These are phyloP conservation scores for Spodoptera litura DNA, from an alignment of 1,140 invertebrate species.

Conservation along the genomic window DNA sequence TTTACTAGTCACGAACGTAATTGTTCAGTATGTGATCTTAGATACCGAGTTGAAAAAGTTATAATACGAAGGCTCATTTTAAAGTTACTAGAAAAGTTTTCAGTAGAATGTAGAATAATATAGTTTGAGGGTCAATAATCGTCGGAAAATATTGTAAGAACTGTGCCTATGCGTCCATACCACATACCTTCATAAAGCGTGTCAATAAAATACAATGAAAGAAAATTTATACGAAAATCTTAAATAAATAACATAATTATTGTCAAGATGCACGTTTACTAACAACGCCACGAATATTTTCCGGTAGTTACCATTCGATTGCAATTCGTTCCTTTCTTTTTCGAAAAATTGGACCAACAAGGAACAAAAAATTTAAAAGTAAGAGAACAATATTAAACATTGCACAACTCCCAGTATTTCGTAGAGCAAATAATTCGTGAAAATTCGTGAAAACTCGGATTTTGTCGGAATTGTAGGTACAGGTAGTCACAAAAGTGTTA, in stretches of 20 bases:
- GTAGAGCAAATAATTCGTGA: not conserved
- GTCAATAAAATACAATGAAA: not conserved
- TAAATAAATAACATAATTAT: no score
- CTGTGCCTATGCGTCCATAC: not conserved
- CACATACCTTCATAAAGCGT: no score
- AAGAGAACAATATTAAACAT: not conserved
- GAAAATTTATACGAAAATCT: no score
- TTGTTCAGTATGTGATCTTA: no score
- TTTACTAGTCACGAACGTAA: no score
- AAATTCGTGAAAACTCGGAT: slow-evolving; percentile 15
- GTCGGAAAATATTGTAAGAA: no score
- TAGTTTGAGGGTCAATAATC: no score
- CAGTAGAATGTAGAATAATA: no score
- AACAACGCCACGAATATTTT: slow-evolving; percentile 3
- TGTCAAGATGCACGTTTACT: not conserved
- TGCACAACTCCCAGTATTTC: not conserved
- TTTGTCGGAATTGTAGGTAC: slow-evolving; percentile 12
- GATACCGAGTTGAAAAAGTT: no score
- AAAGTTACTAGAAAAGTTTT: no score
- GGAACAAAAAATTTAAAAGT: not conserved
- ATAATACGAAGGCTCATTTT: no score
- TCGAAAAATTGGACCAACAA: slow-evolving; percentile 12
- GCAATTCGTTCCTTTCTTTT: not conserved
- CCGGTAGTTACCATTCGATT: not conserved
- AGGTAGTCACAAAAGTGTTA: slow-evolving; percentile 76